A percentile compares a stretch with the other conserved stretches of the same genome.
Conservation (phyloP, 2,113 vertebrate species). For the Martes martes region DNA sequence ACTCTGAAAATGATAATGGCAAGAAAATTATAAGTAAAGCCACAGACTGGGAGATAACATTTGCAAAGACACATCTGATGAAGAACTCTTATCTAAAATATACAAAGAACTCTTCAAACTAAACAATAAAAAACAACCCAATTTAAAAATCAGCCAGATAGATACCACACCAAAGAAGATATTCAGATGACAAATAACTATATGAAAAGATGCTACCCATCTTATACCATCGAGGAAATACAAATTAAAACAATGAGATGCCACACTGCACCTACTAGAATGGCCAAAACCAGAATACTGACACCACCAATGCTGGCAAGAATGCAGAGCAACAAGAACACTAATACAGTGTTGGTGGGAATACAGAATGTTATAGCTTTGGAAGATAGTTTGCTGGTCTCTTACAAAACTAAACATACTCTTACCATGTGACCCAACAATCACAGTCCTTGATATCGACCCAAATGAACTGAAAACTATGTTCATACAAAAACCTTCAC, state of each 20-base stretch:
- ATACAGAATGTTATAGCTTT: background rate
- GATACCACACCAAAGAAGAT: background rate
- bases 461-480: background rate
- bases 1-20: background rate
- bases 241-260: background rate
- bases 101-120: background rate
- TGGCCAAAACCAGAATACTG: background rate
- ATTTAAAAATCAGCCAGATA: background rate
- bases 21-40: background rate
- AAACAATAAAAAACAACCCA: background rate
- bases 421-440: background rate
- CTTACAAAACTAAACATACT: background rate
- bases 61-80: background rate
- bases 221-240: background rate
- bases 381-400: background rate
- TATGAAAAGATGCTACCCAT: background rate
- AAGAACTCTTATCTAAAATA: background rate
- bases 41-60: background rate
- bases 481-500: background rate
- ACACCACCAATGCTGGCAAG: background rate
- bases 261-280: background rate
- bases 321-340: background rate
- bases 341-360: background rate
- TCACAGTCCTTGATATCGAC: background rate
- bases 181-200: background rate